Evolutionary conservation across 2,888 invertebrate genomes (phyloP).

Genomic region (Parnassius apollo): DNA sequence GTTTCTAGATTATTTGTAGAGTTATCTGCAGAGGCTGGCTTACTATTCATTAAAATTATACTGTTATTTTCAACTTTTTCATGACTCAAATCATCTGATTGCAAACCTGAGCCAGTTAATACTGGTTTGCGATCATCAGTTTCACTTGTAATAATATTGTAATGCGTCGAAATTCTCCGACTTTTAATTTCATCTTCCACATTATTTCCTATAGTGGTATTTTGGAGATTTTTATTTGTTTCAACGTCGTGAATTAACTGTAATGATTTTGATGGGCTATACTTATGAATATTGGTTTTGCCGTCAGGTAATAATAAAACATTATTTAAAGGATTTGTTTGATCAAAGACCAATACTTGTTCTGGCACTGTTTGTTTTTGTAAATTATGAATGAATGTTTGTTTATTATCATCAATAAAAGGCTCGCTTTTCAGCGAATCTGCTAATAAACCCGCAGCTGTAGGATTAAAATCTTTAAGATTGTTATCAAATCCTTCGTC

Average conservation of each 20-base stretch:
- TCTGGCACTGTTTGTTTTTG: neutral
- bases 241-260: neutral
- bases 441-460: neutral
- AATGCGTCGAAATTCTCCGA: slow-evolving; percentile 11
- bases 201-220: neutral
- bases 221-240: neutral
- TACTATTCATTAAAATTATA: slow-evolving; percentile 35
- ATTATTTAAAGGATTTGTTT: slow-evolving; percentile 64
- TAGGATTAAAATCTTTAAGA: neutral
- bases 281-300: slow-evolving; percentile 12
- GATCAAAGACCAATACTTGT: slow-evolving; percentile 56
- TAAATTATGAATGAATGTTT: neutral
- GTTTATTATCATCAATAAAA: neutral
- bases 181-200: neutral
- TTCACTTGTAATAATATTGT: slow-evolving; percentile 9
- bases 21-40: slow-evolving; percentile 37
- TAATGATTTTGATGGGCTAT: slow-evolving; percentile 3
- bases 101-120: neutral
- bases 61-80: slow-evolving; percentile 31
- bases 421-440: neutral
- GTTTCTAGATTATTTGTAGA: slow-evolving; percentile 32
- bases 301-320: slow-evolving; percentile 41
- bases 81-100: neutral
- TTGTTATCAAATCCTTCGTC: neutral
- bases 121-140: neutral